Percentiles rank a stretch among this genome's conserved stretches.
Conservation (phyloP, 2,797 vertebrate genomes). For the Cetoscarus ocellatus region DNA sequence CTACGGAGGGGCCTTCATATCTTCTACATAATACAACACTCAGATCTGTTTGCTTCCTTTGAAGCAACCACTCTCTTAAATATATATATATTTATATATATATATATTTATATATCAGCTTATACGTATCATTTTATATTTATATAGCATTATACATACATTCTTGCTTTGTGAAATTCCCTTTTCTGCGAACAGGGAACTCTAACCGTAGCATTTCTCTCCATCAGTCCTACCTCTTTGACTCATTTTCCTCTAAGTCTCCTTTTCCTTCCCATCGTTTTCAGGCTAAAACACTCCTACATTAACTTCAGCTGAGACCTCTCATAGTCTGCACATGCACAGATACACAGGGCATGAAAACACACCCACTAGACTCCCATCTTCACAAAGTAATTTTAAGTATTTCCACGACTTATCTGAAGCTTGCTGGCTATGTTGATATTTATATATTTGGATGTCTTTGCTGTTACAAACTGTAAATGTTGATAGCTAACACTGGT, state of each 20-base stretch:
- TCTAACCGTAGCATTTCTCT: slow-evolving; percentile 48
- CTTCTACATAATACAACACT: slow-evolving; percentile 72
- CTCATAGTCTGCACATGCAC: slow-evolving; percentile 26
- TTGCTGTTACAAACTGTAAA: slow-evolving; percentile 54
- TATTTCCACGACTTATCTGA: slow-evolving; percentile 24
- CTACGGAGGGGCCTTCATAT: slow-evolving; percentile 64
- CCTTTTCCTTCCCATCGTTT: slow-evolving; percentile 24
- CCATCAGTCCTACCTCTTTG: slow-evolving; percentile 45
- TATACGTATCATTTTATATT: slow-evolving; percentile 75
- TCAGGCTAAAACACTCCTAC: slow-evolving; percentile 23
- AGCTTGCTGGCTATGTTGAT: slow-evolving; percentile 33
- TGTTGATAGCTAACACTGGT: slow-evolving; percentile 45
- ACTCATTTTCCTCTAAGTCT: slow-evolving; percentile 30
- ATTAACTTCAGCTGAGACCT: slow-evolving; percentile 33
- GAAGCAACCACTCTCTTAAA: slow-evolving; percentile 65
- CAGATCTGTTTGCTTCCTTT: slow-evolving; percentile 63
- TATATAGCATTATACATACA: slow-evolving; percentile 83
- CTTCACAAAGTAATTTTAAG: slow-evolving; percentile 28
- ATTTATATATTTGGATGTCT: slow-evolving; percentile 63
- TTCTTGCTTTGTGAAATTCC: slow-evolving; percentile 76
- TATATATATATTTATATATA: slow-evolving; percentile 43
- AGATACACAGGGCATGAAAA: slow-evolving; percentile 31
- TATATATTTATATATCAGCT: slow-evolving; percentile 64
- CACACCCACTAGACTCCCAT: slow-evolving; percentile 11
- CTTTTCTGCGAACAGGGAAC: slow-evolving; percentile 68